Conservation (phyloP, 2,797 vertebrate genomes). For the Nasua narica region DNA sequence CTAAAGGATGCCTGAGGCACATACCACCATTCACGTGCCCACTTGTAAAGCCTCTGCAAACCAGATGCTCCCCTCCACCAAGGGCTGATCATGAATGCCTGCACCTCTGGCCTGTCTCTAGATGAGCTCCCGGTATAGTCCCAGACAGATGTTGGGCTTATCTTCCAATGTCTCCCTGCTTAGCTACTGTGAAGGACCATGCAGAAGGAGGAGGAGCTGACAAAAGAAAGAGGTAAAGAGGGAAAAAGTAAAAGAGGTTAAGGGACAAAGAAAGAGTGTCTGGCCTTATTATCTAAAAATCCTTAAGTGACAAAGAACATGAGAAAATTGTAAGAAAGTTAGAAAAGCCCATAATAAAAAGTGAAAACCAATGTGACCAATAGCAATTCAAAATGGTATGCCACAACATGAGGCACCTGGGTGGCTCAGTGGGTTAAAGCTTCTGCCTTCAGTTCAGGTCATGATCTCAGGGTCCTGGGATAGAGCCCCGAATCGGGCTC, state of each 20-base stretch:
- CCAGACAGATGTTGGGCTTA: neutral
- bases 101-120: neutral
- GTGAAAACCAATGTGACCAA: neutral
- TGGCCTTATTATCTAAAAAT: neutral
- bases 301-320: neutral
- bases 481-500: no score
- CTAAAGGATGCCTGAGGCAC: neutral
- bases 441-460: no score
- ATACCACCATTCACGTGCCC: neutral
- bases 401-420: neutral
- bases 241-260: neutral
- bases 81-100: neutral
- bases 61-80: neutral
- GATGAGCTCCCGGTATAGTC: neutral
- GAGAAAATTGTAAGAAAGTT: neutral
- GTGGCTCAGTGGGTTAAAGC: no score
- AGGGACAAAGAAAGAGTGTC: neutral
- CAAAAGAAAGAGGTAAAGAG: neutral
- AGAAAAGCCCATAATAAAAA: neutral
- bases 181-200: neutral
- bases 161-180: neutral
- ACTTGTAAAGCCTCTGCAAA: neutral
- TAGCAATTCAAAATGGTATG: neutral
- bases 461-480: no score
- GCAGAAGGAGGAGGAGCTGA: neutral